A percentile compares a stretch with the other conserved stretches of the same genome.
Evolutionary conservation across 2,113 vertebrate species (phyloP).

Genomic region (Salvator merianae): DNA sequence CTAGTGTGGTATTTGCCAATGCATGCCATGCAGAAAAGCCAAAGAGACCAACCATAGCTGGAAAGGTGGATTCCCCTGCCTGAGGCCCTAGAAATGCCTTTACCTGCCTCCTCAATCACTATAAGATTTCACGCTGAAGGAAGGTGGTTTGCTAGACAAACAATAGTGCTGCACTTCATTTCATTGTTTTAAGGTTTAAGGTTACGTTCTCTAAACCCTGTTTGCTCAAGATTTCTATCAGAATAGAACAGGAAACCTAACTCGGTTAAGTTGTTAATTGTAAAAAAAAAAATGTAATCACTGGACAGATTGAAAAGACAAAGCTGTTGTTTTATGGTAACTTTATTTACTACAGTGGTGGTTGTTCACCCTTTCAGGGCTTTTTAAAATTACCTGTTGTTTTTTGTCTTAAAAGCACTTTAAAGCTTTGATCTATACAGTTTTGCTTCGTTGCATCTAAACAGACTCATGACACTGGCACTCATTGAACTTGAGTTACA

Average conservation of each 20-base stretch:
- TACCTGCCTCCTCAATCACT: not conserved
- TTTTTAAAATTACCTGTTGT: not conserved
- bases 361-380: not conserved
- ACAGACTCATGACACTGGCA: constrained; percentile 24
- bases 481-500: constrained; percentile 49
- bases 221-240: not conserved
- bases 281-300: too few relatives aligned
- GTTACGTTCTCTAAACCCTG: not conserved
- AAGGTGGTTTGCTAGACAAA: not conserved
- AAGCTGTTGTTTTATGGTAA: too few relatives aligned
- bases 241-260: too few relatives aligned
- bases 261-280: too few relatives aligned
- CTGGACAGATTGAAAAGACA: too few relatives aligned
- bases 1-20: too few relatives aligned
- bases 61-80: not conserved
- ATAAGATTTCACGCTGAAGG: not conserved
- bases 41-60: not conserved
- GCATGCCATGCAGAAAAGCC: not conserved
- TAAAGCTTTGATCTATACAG: not conserved
- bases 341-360: not conserved
- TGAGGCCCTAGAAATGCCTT: not conserved
- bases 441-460: constrained; percentile 12
- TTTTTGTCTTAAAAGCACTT: constrained; percentile 10
- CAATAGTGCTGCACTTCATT: not conserved
- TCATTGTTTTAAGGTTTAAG: not conserved